Evolutionary conservation across 1,140 invertebrate species (phyloP).

Genomic region (Steinernema feltiae): DNA sequence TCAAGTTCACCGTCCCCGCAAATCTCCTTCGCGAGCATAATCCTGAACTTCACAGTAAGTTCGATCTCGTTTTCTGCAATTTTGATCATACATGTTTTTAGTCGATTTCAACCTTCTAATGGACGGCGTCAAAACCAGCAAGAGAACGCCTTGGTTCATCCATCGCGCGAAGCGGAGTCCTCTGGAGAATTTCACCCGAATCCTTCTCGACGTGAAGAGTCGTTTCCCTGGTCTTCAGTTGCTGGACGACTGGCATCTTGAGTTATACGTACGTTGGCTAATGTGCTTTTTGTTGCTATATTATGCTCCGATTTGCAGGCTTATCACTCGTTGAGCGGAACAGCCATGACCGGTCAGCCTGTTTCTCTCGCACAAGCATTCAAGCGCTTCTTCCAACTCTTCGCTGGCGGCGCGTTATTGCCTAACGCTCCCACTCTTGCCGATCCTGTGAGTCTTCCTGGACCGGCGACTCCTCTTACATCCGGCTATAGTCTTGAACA

Average conservation of each 20-base stretch:
- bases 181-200: conserved; percentile 86
- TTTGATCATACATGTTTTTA: conserved; percentile 45
- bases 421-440: conserved; percentile 87
- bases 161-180: conserved; percentile 95
- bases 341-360: conserved; percentile 84
- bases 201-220: conserved; percentile 79
- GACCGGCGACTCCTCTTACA: conserved; percentile 80
- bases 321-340: conserved; percentile 85
- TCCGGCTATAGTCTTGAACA: conserved; percentile 85
- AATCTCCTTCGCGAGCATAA: background rate
- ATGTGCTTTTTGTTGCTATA: conserved; percentile 6
- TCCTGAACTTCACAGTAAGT: background rate
- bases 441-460: conserved; percentile 69
- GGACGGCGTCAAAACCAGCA: conserved; percentile 81
- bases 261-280: conserved; percentile 68
- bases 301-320: conserved; percentile 64
- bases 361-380: conserved; percentile 84
- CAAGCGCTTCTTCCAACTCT: conserved; percentile 76
- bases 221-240: conserved; percentile 82
- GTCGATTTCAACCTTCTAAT: conserved; percentile 77
- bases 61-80: conserved; percentile 6
- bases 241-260: conserved; percentile 90
- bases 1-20: conserved; percentile 65
- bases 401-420: conserved; percentile 86
- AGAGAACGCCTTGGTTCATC: conserved; percentile 93